phyloP scores from a whole-genome alignment of 2,797 vertebrate species.

The Falco berigora region DNA sequence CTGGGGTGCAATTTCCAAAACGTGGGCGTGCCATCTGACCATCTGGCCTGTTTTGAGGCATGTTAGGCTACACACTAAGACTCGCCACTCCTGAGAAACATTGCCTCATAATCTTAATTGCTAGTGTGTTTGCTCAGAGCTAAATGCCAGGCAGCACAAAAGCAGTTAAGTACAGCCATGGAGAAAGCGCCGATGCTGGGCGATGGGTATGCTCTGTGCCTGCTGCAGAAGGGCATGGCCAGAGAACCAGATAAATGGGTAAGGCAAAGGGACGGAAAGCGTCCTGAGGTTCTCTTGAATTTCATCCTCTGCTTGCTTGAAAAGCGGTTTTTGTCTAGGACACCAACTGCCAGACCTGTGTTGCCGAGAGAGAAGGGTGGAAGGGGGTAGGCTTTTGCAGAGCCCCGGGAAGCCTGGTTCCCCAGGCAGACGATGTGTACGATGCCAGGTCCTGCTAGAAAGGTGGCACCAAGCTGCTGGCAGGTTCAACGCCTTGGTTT shows the following conservation, averaged over 20 bases:
- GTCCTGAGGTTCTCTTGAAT: neutral
- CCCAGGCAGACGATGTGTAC: accelerated
- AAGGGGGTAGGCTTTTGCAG: neutral
- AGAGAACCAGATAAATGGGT: neutral
- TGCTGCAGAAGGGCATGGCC: accelerated
- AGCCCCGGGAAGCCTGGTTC: neutral
- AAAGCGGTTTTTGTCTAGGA: neutral
- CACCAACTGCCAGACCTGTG: neutral
- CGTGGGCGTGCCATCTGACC: accelerated
- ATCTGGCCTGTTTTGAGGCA: neutral
- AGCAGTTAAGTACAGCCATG: neutral
- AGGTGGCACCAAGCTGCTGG: neutral
- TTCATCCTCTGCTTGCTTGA: neutral
- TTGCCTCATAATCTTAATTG: neutral
- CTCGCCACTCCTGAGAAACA: neutral
- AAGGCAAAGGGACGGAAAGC: neutral
- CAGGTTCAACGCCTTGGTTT: accelerated
- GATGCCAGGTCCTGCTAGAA: neutral
- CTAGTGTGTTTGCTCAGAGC: neutral
- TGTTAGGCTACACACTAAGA: neutral
- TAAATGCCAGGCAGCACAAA: neutral
- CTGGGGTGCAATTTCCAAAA: neutral
- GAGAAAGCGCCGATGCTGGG: neutral
- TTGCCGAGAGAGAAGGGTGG: neutral
- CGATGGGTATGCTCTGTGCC: neutral